Conservation (phyloP, 2,888 invertebrate genomes). For the Caenorhabditis wallacei region DNA sequence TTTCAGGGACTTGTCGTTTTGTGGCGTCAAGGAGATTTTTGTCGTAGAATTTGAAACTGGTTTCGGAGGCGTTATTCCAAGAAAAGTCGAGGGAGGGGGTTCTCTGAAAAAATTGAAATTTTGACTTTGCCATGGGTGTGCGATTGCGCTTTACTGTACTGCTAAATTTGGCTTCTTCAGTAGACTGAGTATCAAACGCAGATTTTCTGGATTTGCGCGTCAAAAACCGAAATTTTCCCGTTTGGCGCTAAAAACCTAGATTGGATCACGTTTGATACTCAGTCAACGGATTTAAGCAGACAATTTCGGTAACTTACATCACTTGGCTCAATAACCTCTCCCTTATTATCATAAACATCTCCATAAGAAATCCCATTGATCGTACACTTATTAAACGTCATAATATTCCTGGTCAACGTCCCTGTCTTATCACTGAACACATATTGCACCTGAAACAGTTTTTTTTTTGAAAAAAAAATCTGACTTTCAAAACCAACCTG, state of each 20-base stretch:
- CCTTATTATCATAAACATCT: constrained; percentile 86
- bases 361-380: constrained; percentile 95
- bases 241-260: too few relatives aligned
- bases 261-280: too few relatives aligned
- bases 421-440: constrained; percentile 99
- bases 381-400: constrained; percentile 99
- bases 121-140: too few relatives aligned
- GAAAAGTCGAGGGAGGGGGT: constrained; percentile 89
- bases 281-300: too few relatives aligned
- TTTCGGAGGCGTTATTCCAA: constrained; percentile 92
- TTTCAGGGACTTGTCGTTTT: constrained; percentile 68
- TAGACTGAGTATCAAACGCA: too few relatives aligned
- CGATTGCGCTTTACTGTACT: too few relatives aligned
- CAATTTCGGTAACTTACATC: constrained; percentile 75
- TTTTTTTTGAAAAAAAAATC: neutral
- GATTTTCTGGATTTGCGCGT: too few relatives aligned
- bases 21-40: constrained; percentile 91
- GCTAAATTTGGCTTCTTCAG: too few relatives aligned
- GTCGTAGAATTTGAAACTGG: constrained; percentile 96
- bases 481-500: too few relatives aligned
- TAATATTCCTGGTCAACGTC: constrained; percentile 98
- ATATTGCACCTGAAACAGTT: constrained; percentile 93
- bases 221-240: too few relatives aligned
- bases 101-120: constrained; percentile 62
- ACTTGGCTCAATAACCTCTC: constrained; percentile 77